Conservation (phyloP, 2,888 invertebrate species). For the Polia nebulosa region DNA sequence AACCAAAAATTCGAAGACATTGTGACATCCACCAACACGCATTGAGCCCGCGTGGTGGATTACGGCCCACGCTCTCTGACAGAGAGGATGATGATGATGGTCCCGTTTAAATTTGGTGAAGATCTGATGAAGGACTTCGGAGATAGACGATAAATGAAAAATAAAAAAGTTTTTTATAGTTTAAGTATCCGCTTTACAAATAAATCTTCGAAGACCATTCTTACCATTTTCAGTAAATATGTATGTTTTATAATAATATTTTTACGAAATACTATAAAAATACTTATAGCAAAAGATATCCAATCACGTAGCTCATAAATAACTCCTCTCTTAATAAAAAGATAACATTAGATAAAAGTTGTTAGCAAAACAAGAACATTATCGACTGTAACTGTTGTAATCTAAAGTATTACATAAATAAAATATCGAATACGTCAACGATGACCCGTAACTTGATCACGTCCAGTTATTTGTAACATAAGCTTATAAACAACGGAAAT, state of each 20-base stretch:
- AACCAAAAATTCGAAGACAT: too few relatives aligned
- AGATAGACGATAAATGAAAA: too few relatives aligned
- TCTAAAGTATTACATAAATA: conserved; percentile 12
- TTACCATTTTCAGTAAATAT: not conserved
- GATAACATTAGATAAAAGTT: conserved; percentile 42
- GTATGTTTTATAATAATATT: not conserved
- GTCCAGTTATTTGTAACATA: not conserved
- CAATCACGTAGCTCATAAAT: conserved; percentile 23
- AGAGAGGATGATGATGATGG: too few relatives aligned
- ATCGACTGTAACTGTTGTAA: not conserved
- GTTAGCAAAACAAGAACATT: conserved; percentile 25
- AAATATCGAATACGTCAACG: conserved; percentile 7
- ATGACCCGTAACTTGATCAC: conserved; percentile 11
- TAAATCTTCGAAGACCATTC: too few relatives aligned
- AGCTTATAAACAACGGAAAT: not conserved
- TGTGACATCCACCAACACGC: too few relatives aligned
- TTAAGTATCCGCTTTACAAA: too few relatives aligned
- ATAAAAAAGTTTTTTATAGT: too few relatives aligned
- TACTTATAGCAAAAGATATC: conserved; percentile 14
- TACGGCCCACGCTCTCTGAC: too few relatives aligned
- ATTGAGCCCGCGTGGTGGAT: too few relatives aligned
- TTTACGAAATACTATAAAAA: not conserved
- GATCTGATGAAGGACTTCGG: too few relatives aligned
- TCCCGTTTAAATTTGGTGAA: too few relatives aligned
- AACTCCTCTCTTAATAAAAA: conserved; percentile 15